These are phyloP conservation scores for Alectoris magna DNA, from an alignment of 2,797 vertebrate species.

Conservation along the genomic window DNA sequence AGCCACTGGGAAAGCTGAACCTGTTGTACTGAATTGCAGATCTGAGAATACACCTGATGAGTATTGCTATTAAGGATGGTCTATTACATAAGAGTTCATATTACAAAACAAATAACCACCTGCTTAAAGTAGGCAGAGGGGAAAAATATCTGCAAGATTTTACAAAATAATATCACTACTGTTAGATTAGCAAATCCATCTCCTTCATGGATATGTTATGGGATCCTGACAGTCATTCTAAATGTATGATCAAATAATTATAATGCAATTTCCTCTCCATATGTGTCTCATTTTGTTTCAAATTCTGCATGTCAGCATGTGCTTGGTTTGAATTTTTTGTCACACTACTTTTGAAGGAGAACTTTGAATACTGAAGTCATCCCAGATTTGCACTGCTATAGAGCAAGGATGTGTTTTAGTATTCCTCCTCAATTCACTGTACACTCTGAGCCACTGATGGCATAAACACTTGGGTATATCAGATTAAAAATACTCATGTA, in stretches of 20 bases:
- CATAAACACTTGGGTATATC: not conserved
- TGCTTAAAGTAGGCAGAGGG: not conserved
- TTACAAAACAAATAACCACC: not conserved
- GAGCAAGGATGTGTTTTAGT: not conserved
- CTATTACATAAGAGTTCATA: not conserved
- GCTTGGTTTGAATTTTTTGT: not conserved
- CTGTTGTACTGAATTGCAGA: not conserved
- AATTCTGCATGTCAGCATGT: not conserved
- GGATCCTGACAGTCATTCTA: not conserved
- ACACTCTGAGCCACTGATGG: not conserved
- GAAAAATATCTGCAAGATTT: not conserved
- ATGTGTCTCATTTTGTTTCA: not conserved
- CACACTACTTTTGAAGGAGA: not conserved
- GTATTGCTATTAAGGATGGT: not conserved
- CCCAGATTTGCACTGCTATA: not conserved
- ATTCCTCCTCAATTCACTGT: not conserved
- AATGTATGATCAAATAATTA: not conserved
- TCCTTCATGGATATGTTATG: not conserved
- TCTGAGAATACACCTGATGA: not conserved
- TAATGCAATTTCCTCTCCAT: constrained; percentile 9
- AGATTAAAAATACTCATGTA: not conserved
- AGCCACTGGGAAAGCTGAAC: not conserved
- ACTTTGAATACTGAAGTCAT: not conserved
- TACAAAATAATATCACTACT: not conserved
- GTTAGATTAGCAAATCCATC: not conserved